Base-by-base conservation (phyloP, 1,140 invertebrate genomes). In the Trinorchestia longiramus region DNA sequence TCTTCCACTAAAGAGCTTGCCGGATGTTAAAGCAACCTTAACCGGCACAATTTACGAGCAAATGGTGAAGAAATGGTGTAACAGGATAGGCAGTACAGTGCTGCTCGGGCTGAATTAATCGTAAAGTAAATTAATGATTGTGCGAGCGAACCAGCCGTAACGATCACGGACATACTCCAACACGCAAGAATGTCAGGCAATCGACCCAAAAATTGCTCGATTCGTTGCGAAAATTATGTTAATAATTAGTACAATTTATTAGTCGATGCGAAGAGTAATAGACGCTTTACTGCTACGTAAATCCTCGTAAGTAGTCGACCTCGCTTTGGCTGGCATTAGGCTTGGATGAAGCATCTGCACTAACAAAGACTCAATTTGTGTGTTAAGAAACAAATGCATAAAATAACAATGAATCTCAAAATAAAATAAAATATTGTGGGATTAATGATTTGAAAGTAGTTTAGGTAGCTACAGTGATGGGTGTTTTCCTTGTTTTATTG, bases 21-120 rank as follows among this genome's bases (percentile, higher is more conserved):
- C 41, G 43, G 88, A 91, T 91, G 88, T 91, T 91, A 91, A 91
- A 43, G 88, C 88, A 43, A 44, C 88, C 41, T 91, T 43, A 91
- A 42, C 43, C 88, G 43, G 88, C 19, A 42, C 41, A 91, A 91
- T 43, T 91, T 91, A 23, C 41, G 43, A 44, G 41, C 88, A 91
- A 91, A 91, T 91, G 43, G 88, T 43, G 88, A 42, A 91, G 88
- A 91, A 91, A 91, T 43, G 43, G 88, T 43, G 88, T 43, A 91
- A 91, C 43, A 44, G 88, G 43, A 91, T 42, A 42, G 41, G 88
- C 88, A 91, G 41, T 42, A 44, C 88, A 91, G 88, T 41, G 0
- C 88, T 42, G 88, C 88, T 91, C 43, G 28, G 41, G 11, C 41
- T 15, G 88, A 44, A 42, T 91, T 91, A 91, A 42, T 43, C 88